These are phyloP conservation scores for Agrochola lota DNA, from an alignment of 2,888 invertebrate species.

Conservation along the genomic window DNA sequence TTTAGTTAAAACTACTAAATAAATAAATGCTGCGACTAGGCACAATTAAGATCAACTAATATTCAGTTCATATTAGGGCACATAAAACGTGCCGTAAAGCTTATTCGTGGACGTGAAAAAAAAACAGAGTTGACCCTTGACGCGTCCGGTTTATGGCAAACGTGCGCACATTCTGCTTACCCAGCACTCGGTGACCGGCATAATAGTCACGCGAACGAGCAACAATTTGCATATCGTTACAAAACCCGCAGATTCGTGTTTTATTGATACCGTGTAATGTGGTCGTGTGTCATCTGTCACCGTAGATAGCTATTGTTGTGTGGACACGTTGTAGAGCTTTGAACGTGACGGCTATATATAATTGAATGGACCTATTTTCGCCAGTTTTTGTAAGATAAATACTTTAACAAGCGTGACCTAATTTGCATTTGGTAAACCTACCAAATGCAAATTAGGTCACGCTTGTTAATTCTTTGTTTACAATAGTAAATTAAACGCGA, in stretches of 20 bases:
- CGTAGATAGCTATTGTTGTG: background rate
- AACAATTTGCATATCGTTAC: background rate
- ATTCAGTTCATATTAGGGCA: background rate
- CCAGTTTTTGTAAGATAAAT: background rate
- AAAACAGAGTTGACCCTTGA: constrained; percentile 1
- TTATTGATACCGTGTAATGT: background rate
- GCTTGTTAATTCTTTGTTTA: too few species aligned
- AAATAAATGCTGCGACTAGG: background rate
- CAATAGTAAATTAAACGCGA: too few species aligned
- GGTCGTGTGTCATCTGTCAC: background rate
- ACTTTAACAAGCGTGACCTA: too few species aligned
- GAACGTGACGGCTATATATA: background rate
- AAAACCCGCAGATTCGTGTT: background rate
- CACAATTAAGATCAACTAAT: background rate
- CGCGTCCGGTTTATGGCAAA: background rate
- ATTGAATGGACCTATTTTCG: background rate
- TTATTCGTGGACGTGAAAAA: constrained; percentile 9
- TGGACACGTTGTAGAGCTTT: background rate
- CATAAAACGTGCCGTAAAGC: background rate
- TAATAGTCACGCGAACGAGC: background rate
- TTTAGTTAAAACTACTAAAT: background rate
- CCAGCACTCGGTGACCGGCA: background rate
- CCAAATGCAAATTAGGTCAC: too few species aligned
- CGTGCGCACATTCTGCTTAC: background rate
- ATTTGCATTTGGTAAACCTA: too few species aligned